These are phyloP conservation scores for Chinchilla lanigera DNA, from an alignment of 2,113 vertebrate species.

Conservation along the genomic window DNA sequence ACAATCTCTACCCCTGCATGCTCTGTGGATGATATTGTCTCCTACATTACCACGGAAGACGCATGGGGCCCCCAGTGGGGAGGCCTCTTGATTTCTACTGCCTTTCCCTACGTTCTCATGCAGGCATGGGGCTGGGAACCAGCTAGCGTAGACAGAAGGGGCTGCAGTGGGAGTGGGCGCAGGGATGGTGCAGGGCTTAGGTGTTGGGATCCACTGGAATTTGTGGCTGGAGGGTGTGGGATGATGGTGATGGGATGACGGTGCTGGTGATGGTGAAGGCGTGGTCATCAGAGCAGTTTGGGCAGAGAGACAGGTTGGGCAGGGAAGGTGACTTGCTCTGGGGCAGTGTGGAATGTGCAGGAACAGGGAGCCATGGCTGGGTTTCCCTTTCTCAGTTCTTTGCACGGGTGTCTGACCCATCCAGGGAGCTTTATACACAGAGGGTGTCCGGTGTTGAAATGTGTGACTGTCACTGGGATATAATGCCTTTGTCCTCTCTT, in stretches of 20 bases:
- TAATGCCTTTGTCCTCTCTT: not conserved
- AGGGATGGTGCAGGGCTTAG: not conserved
- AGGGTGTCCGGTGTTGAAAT: accelerated
- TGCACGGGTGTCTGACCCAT: not conserved
- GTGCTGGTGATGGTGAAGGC: not conserved
- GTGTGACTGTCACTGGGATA: not conserved
- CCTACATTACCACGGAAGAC: not conserved
- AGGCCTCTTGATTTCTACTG: not conserved
- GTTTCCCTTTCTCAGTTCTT: not conserved
- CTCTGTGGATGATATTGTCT: not conserved
- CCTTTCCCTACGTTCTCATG: not conserved
- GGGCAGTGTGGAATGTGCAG: not conserved
- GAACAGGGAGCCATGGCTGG: not conserved
- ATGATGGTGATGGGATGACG: not conserved
- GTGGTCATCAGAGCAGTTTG: too few species aligned
- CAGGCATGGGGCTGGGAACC: not conserved
- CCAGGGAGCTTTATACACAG: not conserved
- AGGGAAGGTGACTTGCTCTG: not conserved
- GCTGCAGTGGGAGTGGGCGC: not conserved
- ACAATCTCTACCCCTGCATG: not conserved
- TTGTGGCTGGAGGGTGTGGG: too few species aligned
- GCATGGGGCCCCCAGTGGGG: not conserved
- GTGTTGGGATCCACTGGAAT: not conserved
- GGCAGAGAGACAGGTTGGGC: not conserved
- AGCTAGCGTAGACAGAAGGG: not conserved